Conservation (phyloP, 2,113 vertebrate species). For the Phalacrocorax aristotelis region DNA sequence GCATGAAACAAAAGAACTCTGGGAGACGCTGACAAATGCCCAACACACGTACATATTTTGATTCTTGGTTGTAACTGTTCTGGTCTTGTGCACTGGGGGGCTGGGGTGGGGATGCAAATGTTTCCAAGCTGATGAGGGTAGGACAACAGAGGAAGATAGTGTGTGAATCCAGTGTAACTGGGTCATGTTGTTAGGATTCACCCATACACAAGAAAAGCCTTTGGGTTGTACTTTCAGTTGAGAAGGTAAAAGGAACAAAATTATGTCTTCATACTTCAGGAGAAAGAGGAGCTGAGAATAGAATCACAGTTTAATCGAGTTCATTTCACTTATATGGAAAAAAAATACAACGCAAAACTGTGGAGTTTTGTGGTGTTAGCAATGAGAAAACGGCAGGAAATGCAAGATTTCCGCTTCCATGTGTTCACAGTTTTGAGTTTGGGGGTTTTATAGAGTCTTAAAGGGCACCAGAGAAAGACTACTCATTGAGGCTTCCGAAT, state of each 20-base stretch:
- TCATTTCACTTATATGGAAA: background rate
- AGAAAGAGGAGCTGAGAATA: background rate
- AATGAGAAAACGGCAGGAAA: background rate
- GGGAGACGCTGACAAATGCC: background rate
- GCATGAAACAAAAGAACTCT: background rate
- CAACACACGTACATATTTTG: background rate
- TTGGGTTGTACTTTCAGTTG: background rate
- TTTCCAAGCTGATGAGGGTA: background rate
- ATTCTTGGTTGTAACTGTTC: background rate
- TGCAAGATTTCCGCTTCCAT: background rate
- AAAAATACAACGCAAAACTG: background rate
- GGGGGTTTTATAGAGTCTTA: background rate
- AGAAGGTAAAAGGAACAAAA: background rate
- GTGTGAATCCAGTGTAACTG: background rate
- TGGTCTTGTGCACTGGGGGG: rapidly evolving
- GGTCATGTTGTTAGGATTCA: background rate
- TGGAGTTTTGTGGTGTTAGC: background rate
- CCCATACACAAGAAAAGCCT: background rate
- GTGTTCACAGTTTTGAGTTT: background rate
- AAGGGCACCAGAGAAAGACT: background rate
- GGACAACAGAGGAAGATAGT: background rate
- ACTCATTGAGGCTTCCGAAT: background rate
- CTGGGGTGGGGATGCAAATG: background rate
- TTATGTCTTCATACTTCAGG: background rate
- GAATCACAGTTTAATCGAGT: background rate